Base-by-base conservation (phyloP, 2,888 invertebrate genomes). In the Hirtodrosophila histrioides region DNA sequence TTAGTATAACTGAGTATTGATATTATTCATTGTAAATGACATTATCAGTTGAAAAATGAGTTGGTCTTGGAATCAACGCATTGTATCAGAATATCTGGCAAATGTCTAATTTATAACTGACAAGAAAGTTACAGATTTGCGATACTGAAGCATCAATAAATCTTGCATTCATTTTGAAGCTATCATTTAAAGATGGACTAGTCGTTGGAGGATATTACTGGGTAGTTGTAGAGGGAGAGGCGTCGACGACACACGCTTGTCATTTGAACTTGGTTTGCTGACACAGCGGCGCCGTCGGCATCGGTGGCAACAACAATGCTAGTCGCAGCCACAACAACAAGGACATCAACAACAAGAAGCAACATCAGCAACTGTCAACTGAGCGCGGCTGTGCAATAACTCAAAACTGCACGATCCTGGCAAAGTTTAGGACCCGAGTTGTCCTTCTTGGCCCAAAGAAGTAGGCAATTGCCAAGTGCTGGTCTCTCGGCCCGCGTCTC, bases 21-120 rank as follows among this genome's bases (percentile, higher is more conserved):
- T 12, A 23, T 23, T 50, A 35, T 44, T n/a, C 58, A 64, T 39
- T 49, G 41, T 45, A 39, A 57, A 57, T 49, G 64, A 55, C 71
- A 71, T 62, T 17, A 66, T 67, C 44, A 57, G 33, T 50, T 80
- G 75, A 68, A 51, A 66, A 83, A 83, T 79, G 77, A 76, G 46
- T 63, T 61, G 31, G 9, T 31, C 7, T 9, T 33, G 17, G 54
- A 35, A 36, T 43, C 55, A 54, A 33, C 24, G 46, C 31, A 29
- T 57, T 12, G 17, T 31, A 41, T 55, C 54, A 57, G 49, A 75
- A 46, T 57, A 40, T 48, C 50, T 39, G 73, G 43, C 64, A 39
- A 17, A 41, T 44, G 60, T 55, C 79, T 72, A 78, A 82, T 82
- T 82, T 85, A 78, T 85, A 85, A 70, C 77, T 76, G 79, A 58